These are phyloP conservation scores for Drosophila jambulina DNA, from an alignment of 1,140 invertebrate species.

Conservation along the genomic window DNA sequence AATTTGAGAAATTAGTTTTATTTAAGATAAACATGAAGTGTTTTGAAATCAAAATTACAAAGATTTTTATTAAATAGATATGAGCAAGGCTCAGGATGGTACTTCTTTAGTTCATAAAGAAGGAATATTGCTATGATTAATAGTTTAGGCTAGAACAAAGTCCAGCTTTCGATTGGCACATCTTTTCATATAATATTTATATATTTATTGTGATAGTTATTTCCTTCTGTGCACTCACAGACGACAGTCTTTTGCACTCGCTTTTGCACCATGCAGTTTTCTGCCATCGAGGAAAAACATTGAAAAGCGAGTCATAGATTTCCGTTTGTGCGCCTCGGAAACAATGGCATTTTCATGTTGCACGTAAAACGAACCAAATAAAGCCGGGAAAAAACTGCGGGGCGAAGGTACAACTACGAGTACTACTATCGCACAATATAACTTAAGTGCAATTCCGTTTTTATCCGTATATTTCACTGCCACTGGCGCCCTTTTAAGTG, in stretches of 20 bases:
- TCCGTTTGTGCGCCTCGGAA: conserved; percentile 71
- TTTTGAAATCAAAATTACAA: background rate
- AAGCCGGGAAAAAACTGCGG: conserved; percentile 21
- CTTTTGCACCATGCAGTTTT: conserved; percentile 31
- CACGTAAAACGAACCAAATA: conserved; percentile 59
- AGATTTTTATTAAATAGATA: background rate
- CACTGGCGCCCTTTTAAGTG: conserved; percentile 73
- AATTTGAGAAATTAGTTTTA: background rate
- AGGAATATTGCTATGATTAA: background rate
- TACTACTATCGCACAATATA: conserved; percentile 62
- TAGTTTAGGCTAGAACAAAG: too few relatives aligned
- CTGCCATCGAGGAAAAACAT: conserved; percentile 59
- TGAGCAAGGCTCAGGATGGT: fast-evolving
- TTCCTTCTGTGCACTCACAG: conserved; percentile 16
- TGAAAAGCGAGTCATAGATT: conserved; percentile 80
- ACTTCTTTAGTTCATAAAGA: background rate
- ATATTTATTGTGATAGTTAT: background rate
- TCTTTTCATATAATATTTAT: background rate
- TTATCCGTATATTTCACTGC: conserved; percentile 65
- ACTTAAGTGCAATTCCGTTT: conserved; percentile 77
- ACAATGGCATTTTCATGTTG: conserved; percentile 82
- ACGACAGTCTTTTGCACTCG: conserved; percentile 80
- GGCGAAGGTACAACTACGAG: conserved; percentile 2
- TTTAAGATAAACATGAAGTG: background rate
- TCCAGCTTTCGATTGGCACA: too few relatives aligned